Conservation (phyloP, 2,797 vertebrate species). For the Nasua narica region DNA sequence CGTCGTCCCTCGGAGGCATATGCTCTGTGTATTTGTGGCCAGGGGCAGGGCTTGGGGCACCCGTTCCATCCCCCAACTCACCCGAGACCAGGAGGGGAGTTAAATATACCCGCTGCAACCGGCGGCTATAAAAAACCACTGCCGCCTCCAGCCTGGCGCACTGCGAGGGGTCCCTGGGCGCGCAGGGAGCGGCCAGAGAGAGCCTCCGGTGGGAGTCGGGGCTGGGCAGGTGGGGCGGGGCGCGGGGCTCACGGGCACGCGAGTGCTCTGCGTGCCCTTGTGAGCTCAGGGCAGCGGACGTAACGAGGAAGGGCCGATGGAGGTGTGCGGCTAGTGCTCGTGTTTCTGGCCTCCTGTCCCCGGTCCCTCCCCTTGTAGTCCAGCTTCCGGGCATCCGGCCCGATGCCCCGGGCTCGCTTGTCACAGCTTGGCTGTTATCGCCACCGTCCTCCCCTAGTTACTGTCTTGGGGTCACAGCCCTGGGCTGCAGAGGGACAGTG, state of each 20-base stretch:
- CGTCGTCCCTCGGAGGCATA: background rate
- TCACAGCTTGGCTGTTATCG: background rate
- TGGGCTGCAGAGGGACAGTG: background rate
- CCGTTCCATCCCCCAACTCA: background rate
- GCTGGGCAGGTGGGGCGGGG: background rate
- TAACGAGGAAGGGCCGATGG: background rate
- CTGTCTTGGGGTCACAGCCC: background rate
- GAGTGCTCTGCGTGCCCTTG: background rate
- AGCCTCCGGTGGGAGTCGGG: background rate
- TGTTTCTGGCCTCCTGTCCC: background rate
- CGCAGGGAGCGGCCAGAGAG: background rate
- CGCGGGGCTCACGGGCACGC: fast-evolving
- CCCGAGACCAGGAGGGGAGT: background rate
- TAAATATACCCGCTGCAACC: background rate
- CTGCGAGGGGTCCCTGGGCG: fast-evolving
- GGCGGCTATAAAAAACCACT: background rate
- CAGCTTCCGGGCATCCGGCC: fast-evolving
- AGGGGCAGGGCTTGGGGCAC: background rate
- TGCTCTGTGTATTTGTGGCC: background rate
- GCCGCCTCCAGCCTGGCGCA: background rate
- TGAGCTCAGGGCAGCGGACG: background rate
- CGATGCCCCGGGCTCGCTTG: background rate
- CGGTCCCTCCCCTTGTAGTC: background rate
- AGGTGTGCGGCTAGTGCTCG: fast-evolving
- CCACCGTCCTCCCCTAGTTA: background rate